phyloP scores from a whole-genome alignment of 2,888 invertebrate genomes.

The Tipula lateralis region DNA sequence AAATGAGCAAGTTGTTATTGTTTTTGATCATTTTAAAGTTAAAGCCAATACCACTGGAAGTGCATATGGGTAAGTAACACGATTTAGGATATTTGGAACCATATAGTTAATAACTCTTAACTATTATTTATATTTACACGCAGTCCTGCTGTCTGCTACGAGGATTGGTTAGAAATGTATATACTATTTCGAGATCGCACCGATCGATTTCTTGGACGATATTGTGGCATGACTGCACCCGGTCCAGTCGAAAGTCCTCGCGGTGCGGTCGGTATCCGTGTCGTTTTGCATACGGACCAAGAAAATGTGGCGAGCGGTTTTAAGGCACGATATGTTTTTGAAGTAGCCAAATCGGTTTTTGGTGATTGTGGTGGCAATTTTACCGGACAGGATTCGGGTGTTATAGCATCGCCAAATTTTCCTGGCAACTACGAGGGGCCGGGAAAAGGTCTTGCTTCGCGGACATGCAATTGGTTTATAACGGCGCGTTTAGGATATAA shows the following conservation, averaged over 20 bases:
- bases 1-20: constrained; percentile 84
- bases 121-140: constrained; percentile 30
- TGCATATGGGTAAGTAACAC: constrained; percentile 61
- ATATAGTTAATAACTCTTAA: background rate
- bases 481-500: constrained; percentile 78
- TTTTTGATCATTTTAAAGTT: constrained; percentile 89
- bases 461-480: constrained; percentile 96
- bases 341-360: constrained; percentile 80
- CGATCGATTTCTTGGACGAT: constrained; percentile 81
- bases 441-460: constrained; percentile 69
- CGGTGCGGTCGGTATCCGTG: constrained; percentile 80
- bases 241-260: constrained; percentile 92
- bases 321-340: constrained; percentile 91
- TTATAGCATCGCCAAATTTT: constrained; percentile 83
- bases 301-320: constrained; percentile 91
- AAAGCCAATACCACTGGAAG: constrained; percentile 72
- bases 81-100: background rate
- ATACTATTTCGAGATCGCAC: constrained; percentile 79
- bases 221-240: constrained; percentile 86
- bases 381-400: constrained; percentile 75
- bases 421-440: constrained; percentile 87
- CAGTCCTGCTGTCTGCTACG: constrained; percentile 73
- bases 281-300: constrained; percentile 82
- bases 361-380: constrained; percentile 92
- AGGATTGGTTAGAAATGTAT: constrained; percentile 93